These are phyloP conservation scores for Tigriopus japonicus DNA, from an alignment of 1,140 invertebrate genomes.

Conservation along the genomic window DNA sequence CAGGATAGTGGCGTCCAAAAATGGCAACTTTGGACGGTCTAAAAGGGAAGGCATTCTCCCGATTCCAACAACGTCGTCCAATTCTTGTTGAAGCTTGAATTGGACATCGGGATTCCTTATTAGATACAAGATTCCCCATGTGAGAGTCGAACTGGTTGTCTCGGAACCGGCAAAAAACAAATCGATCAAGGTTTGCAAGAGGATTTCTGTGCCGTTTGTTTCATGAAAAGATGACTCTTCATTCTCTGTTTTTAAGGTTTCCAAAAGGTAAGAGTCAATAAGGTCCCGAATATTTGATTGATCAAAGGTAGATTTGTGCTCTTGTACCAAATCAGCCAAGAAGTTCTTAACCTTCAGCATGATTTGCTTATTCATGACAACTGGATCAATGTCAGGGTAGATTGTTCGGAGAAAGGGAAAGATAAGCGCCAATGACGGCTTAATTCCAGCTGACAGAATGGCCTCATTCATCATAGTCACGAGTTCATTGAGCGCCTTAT, in stretches of 20 bases:
- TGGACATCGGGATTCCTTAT: slow-evolving; percentile 15
- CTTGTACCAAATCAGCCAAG: slow-evolving; percentile 19
- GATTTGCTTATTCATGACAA: not conserved
- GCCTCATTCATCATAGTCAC: not conserved
- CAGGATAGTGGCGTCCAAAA: slow-evolving; percentile 41
- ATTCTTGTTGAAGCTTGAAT: slow-evolving; percentile 12
- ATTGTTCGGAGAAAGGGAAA: not conserved
- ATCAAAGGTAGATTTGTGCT: slow-evolving; percentile 24
- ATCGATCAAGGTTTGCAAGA: slow-evolving; percentile 17
- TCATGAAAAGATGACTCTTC: not conserved
- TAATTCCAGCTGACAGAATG: slow-evolving; percentile 16
- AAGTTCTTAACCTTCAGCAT: not conserved
- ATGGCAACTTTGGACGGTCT: slow-evolving; percentile 27
- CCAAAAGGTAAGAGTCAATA: slow-evolving; percentile 26
- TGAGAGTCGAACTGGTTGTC: slow-evolving; percentile 13
- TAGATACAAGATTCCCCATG: slow-evolving; percentile 16
- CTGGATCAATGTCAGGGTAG: not conserved
- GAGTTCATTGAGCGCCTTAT: not conserved
- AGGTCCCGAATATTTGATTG: slow-evolving; percentile 24
- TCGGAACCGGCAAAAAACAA: slow-evolving; percentile 17
- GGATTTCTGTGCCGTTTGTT: slow-evolving; percentile 14
- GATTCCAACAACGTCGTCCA: slow-evolving; percentile 13
- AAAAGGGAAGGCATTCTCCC: not conserved
- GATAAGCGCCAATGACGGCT: not conserved
- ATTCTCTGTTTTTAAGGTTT: slow-evolving; percentile 11